Evolutionary conservation across 2,888 invertebrate genomes (phyloP), one percentile per base, ranked within the genome.

Genomic region (Belgica antarctica): DNA sequence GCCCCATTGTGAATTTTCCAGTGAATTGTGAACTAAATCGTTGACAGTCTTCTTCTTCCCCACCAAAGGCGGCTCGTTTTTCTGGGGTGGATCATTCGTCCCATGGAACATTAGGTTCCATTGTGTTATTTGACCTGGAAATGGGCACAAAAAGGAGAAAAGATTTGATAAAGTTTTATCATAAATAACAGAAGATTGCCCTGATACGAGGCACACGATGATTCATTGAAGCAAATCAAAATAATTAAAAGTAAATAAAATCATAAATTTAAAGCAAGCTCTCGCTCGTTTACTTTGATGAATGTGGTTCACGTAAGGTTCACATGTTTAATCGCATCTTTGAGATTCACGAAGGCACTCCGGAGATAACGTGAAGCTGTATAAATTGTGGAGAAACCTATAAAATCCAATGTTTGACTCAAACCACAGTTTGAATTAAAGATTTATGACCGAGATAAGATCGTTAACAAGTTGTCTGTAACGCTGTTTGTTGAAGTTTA

Each of bases 81-180:
- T 83, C 75, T 86, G 85, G 7, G 86, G 81, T 1, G 86, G 85
- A 1, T 81, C 80, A 73, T 86, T 87, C 1, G 92, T 92, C 47
- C 93, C 93, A 79, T 91, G 90, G 78, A 93, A 86, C 76, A 90
- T 87, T 76, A 92, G 79, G 78, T 89, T 87, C 92, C 92, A 93
- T 74, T 89, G 88, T 65, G 86, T 84, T 71, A 92, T 81, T 75
- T 86, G 85, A 75, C 84, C 81, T 83, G 75, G 73, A 72, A 62
- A 15, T 27, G 68, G 17, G 27, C 19, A 70, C n/a, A 41, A 41
- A 3, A 34, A 34, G 34, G 12, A 34, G 34, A 34, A 41, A 10
- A 41, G 41, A 10, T n/a, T n/a, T n/a, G n/a, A n/a, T n/a, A n/a
- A n/a, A n/a, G n/a, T n/a, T 52, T 57, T 36, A 71, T 28, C 24